These are phyloP conservation scores for Echiichthys vipera DNA, from an alignment of 2,797 vertebrate genomes.

Conservation along the genomic window DNA sequence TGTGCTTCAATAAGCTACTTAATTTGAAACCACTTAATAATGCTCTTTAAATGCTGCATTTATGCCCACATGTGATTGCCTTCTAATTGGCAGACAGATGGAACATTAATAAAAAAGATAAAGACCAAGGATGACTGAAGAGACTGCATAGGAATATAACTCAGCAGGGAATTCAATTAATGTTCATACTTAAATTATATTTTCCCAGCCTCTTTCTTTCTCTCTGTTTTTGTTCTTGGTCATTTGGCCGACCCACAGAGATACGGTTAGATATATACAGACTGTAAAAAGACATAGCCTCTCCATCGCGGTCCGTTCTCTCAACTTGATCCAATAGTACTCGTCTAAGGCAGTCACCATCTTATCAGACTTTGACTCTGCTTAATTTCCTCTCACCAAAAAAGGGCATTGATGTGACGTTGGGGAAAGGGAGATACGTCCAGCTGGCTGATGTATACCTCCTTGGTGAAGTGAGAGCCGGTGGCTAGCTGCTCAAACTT, in stretches of 20 bases:
- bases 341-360: too few relatives aligned
- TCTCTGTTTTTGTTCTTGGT: conserved; percentile 12
- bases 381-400: too few relatives aligned
- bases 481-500: too few relatives aligned
- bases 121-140: conserved; percentile 44
- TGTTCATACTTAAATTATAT: conserved; percentile 33
- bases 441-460: too few relatives aligned
- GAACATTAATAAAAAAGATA: conserved; percentile 39
- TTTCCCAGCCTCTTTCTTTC: neutral
- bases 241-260: neutral
- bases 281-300: too few relatives aligned
- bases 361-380: too few relatives aligned
- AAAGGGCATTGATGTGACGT: too few relatives aligned
- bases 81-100: conserved; percentile 32
- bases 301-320: too few relatives aligned
- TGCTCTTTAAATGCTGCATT: conserved; percentile 50
- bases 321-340: too few relatives aligned
- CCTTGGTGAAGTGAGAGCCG: too few relatives aligned
- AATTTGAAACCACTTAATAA: conserved; percentile 45
- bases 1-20: conserved; percentile 37
- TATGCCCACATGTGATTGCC: conserved; percentile 36
- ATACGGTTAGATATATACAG: too few relatives aligned
- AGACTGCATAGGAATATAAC: conserved; percentile 22
- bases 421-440: too few relatives aligned
- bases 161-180: conserved; percentile 40